Evolutionary conservation across 2,888 invertebrate species (phyloP).

Genomic region (Lasioglossum morio): DNA sequence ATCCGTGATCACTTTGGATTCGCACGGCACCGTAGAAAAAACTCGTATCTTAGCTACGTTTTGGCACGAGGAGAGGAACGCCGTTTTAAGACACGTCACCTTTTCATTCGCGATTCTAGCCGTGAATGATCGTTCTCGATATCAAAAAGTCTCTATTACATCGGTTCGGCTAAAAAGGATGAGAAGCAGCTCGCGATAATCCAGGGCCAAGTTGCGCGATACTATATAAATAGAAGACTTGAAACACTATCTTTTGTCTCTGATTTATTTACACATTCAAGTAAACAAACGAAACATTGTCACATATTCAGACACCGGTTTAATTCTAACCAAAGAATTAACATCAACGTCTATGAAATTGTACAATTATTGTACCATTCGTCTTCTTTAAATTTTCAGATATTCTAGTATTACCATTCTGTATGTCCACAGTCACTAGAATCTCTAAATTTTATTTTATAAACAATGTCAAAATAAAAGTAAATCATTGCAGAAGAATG

Average conservation of each 20-base stretch:
- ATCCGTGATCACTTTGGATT: slow-evolving; percentile 51
- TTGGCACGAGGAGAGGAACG: slow-evolving; percentile 76
- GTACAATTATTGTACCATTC: not conserved
- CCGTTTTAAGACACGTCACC: slow-evolving; percentile 64
- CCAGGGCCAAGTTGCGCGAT: not conserved
- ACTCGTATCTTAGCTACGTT: slow-evolving; percentile 66
- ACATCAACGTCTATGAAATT: not conserved
- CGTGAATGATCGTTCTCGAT: slow-evolving; percentile 53
- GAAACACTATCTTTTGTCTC: not conserved
- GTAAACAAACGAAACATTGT: slow-evolving; percentile 2
- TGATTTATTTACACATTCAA: not conserved
- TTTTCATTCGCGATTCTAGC: slow-evolving; percentile 47
- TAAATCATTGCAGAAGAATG: slow-evolving; percentile 9
- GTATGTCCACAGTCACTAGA: too few species aligned
- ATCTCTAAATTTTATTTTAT: not conserved
- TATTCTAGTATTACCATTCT: not conserved
- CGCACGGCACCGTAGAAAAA: slow-evolving; percentile 64
- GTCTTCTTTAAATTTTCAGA: too few species aligned
- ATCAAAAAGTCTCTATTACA: slow-evolving; percentile 59
- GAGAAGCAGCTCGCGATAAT: slow-evolving; percentile 47
- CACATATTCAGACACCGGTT: not conserved
- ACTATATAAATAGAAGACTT: not conserved
- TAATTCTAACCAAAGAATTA: not conserved
- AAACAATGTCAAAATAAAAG: not conserved
- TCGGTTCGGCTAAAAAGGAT: slow-evolving; percentile 56